Evolutionary conservation across 2,888 invertebrate genomes (phyloP).

Genomic region (Drosophila acutilabella): DNA sequence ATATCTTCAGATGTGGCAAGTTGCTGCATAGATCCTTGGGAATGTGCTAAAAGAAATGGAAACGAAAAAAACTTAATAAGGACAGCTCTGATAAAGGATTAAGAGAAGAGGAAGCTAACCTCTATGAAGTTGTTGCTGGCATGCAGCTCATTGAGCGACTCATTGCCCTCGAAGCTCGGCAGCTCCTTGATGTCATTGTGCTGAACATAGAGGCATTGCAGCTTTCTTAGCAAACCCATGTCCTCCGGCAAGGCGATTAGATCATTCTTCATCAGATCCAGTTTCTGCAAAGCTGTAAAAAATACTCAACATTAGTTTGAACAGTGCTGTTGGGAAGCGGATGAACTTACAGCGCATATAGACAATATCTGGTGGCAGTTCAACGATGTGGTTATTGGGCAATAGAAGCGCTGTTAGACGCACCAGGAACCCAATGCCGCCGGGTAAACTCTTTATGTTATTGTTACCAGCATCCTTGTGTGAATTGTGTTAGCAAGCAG

Average conservation of each 20-base stretch:
- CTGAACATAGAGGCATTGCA: constrained; percentile 91
- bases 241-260: constrained; percentile 88
- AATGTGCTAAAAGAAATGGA: constrained; percentile 87
- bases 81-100: neutral
- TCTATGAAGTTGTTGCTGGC: constrained; percentile 93
- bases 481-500: constrained; percentile 49
- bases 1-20: constrained; percentile 89
- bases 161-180: constrained; percentile 92
- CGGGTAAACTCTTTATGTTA: constrained; percentile 89
- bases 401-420: constrained; percentile 90
- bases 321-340: neutral
- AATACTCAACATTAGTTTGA: neutral
- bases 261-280: constrained; percentile 91
- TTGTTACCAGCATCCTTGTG: constrained; percentile 92
- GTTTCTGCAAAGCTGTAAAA: constrained; percentile 86
- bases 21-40: constrained; percentile 90
- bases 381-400: constrained; percentile 90
- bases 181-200: constrained; percentile 92
- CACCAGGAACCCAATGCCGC: constrained; percentile 93
- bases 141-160: constrained; percentile 91
- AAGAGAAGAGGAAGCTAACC: constrained; percentile 84
- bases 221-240: constrained; percentile 90
- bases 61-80: neutral
- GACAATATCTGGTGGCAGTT: constrained; percentile 92
- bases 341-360: constrained; percentile 90